Evolutionary conservation across 2,888 invertebrate species (phyloP).

Genomic region (Hofmannophila pseudospretella): DNA sequence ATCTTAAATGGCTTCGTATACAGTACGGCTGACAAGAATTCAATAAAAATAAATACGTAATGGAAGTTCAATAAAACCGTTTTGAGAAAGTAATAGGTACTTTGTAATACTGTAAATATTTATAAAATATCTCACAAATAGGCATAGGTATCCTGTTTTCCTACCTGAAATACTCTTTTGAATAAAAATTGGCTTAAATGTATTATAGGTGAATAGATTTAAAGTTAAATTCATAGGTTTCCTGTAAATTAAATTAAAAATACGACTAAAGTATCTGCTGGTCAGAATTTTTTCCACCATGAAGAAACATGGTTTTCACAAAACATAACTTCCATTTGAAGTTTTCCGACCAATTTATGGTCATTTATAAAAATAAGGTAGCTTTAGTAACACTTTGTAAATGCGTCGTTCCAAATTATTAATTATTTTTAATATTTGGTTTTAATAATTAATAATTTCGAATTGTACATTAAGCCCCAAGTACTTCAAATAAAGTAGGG

Average conservation of each 20-base stretch:
- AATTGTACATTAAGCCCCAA: too few relatives aligned
- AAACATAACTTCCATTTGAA: conserved; percentile 40
- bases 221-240: conserved; percentile 10
- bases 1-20: too few relatives aligned
- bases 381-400: conserved; percentile 2
- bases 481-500: too few relatives aligned
- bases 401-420: too few relatives aligned
- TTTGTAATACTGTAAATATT: too few relatives aligned
- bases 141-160: background rate
- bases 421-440: too few relatives aligned
- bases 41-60: too few relatives aligned
- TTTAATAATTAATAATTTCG: too few relatives aligned
- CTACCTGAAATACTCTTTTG: background rate
- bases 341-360: conserved; percentile 43
- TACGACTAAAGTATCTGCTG: conserved; percentile 45
- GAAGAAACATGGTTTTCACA: conserved; percentile 9
- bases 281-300: conserved; percentile 36
- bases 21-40: too few relatives aligned
- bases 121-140: too few relatives aligned
- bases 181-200: background rate
- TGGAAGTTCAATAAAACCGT: too few relatives aligned
- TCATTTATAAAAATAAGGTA: conserved; percentile 28
- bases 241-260: conserved; percentile 17
- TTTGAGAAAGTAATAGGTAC: too few relatives aligned
- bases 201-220: background rate